Conservation (phyloP, 2,113 vertebrate species). For the Gymnocephalus cernua region DNA sequence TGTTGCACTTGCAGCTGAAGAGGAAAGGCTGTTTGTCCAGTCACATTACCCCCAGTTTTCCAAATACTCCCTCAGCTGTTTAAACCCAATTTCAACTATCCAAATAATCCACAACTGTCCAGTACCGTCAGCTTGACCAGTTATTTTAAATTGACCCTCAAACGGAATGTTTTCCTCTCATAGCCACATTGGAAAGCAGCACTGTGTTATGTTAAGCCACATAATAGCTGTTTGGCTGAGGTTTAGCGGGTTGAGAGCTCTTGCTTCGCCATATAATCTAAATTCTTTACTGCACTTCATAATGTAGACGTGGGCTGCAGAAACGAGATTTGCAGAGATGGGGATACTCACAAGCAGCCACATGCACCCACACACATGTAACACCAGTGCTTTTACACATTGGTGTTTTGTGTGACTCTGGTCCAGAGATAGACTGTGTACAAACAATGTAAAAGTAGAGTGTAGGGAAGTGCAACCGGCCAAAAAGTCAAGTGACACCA, state of each 20-base stretch:
- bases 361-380: slow-evolving; percentile 61
- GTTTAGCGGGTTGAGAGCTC: slow-evolving; percentile 56
- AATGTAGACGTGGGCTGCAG: slow-evolving; percentile 52
- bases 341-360: slow-evolving; percentile 45
- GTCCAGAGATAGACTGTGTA: slow-evolving; percentile 13
- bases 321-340: slow-evolving; percentile 45
- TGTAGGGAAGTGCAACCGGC: not conserved
- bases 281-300: slow-evolving; percentile 72
- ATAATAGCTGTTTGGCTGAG: slow-evolving; percentile 72
- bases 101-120: slow-evolving; percentile 66
- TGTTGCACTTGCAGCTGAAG: slow-evolving; percentile 74
- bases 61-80: slow-evolving; percentile 65
- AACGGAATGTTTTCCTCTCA: slow-evolving; percentile 50
- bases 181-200: slow-evolving; percentile 54
- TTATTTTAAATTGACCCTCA: slow-evolving; percentile 61
- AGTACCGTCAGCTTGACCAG: slow-evolving; percentile 6
- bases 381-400: slow-evolving; percentile 51
- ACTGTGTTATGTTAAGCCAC: slow-evolving; percentile 72
- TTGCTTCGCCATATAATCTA: slow-evolving; percentile 66
- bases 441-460: slow-evolving; percentile 16
- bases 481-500: not conserved
- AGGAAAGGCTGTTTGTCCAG: slow-evolving; percentile 64
- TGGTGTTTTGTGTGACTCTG: slow-evolving; percentile 24
- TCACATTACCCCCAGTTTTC: slow-evolving; percentile 38
- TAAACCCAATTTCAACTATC: slow-evolving; percentile 65